Evolutionary conservation across 2,888 invertebrate genomes (phyloP), one percentile per base, ranked within the genome.

Genomic region (Schizaphis graminum): DNA sequence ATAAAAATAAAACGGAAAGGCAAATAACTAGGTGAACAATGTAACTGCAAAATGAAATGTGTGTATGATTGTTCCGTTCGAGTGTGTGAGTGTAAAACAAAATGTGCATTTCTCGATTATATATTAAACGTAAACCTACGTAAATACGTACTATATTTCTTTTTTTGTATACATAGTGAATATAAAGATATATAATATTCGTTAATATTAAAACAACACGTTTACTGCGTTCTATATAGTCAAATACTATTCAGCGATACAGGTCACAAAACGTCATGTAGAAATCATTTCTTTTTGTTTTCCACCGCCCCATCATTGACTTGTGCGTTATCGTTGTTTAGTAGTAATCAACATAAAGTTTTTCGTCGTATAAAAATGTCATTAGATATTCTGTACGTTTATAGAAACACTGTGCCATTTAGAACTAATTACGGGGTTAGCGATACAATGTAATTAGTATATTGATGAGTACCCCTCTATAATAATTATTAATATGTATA

Each of bases 21-120:
- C n/a, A 41, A 94, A 94, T 85, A 93, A 93, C 89, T 93, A 86
- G 93, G 93, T 94, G 90, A 94, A 94, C 85, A 90, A 90, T 90
- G 93, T 61, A 90, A 86, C 49, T 92, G 92, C 86, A 87, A 86
- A 92, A 92, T 28, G 26, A 57, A 92, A 92, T 21, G 35, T 35
- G 86, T 28, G 44, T 49, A 35, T 24, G 61, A 53, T 53, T 35
- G 86, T 49, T 47, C 35, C 57, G 91, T 91, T 61, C 87, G 47
- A 61, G 47, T 87, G 67, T 16, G 67, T 67, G 35, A 47, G 44
- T 21, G 35, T 35, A 61, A 61, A 87, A 87, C 92, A n/a, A 87
- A 87, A 87, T 41, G 86, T 87, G 92, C 87, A 61, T 92, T 92
- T 56, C 89, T 41, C 56, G 49, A 35, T 35, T 77, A 8, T 35